Conservation (phyloP, 2,797 vertebrate genomes). For the Pteropus rufus region DNA sequence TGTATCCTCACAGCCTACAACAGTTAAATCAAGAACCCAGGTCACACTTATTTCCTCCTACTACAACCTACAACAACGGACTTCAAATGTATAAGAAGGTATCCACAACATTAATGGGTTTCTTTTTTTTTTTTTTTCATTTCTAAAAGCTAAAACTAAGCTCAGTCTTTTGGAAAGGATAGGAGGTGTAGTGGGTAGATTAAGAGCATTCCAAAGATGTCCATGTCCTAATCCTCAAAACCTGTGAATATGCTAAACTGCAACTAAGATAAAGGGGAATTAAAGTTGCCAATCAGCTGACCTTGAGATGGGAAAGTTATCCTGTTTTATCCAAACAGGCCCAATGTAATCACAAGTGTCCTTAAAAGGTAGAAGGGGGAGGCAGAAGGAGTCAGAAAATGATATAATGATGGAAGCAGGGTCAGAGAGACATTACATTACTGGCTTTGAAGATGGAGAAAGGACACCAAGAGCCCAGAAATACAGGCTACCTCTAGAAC, state of each 20-base stretch:
- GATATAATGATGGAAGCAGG: not conserved
- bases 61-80: not conserved
- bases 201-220: not conserved
- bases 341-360: not conserved
- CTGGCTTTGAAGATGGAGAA: not conserved
- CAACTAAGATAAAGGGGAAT: not conserved
- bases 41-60: not conserved
- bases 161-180: not conserved
- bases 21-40: not conserved
- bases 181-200: not conserved
- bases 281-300: not conserved
- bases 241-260: not conserved
- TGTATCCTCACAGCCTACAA: not conserved
- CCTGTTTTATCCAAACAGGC: not conserved
- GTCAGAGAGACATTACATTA: not conserved
- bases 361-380: not conserved
- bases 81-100: not conserved
- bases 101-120: not conserved
- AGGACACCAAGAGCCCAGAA: not conserved
- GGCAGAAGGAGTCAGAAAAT: not conserved
- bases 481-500: not conserved
- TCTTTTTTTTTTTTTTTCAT: not conserved
- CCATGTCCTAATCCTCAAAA: not conserved
- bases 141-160: not conserved
- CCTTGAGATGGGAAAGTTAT: not conserved